Evolutionary conservation across 2,797 vertebrate species (phyloP).

Genomic region (Diplodus sargus): DNA sequence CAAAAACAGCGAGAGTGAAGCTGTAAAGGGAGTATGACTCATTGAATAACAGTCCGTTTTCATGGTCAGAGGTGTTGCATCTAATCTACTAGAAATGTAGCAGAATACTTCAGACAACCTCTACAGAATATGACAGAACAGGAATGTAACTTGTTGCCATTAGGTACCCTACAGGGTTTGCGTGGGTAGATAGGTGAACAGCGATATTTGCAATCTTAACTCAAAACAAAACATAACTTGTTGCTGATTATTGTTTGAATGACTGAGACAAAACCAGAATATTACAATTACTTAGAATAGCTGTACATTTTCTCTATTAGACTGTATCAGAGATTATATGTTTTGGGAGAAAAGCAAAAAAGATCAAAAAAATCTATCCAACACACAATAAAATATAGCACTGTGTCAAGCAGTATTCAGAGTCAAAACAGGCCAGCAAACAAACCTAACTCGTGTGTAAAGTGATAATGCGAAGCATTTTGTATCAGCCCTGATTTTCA

Average conservation of each 20-base stretch:
- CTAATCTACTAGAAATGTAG: background rate
- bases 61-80: background rate
- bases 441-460: background rate
- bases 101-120: background rate
- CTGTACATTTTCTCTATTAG: background rate
- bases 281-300: background rate
- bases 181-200: background rate
- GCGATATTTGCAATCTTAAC: background rate
- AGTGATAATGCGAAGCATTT: conserved; percentile 16
- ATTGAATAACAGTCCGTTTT: background rate
- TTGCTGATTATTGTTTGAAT: conserved; percentile 6
- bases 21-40: background rate
- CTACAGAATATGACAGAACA: background rate
- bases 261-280: background rate
- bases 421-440: background rate
- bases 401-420: background rate
- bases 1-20: conserved; percentile 1
- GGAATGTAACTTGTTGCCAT: background rate
- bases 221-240: background rate
- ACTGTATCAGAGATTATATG: background rate
- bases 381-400: background rate
- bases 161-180: background rate
- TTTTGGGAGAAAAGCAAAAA: background rate
- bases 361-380: background rate
- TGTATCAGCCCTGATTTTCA: conserved; percentile 22